Evolutionary conservation across 2,113 vertebrate species (phyloP).

Genomic region (Lagopus muta): DNA sequence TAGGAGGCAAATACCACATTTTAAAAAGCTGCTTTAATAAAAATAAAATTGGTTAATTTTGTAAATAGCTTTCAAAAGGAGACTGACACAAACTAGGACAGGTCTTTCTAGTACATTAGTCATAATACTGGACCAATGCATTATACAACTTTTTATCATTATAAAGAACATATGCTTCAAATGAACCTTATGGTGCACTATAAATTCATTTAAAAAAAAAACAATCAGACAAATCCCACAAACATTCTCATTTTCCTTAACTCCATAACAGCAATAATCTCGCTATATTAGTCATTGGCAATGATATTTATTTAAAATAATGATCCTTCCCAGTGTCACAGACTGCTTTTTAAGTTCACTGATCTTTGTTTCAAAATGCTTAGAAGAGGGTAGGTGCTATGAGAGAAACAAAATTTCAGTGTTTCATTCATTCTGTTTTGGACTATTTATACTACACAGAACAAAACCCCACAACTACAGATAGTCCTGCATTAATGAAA

Average conservation of each 20-base stretch:
- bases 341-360: background rate
- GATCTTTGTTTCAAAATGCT: background rate
- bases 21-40: background rate
- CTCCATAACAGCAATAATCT: background rate
- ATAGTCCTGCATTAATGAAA: background rate
- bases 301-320: background rate
- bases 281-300: background rate
- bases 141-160: background rate
- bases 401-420: background rate
- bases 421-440: background rate
- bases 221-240: background rate
- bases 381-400: background rate
- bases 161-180: background rate
- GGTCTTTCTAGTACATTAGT: accelerated
- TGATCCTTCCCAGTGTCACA: background rate
- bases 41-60: background rate
- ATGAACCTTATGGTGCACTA: background rate
- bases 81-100: background rate
- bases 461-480: accelerated
- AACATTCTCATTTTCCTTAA: background rate
- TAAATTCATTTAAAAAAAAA: background rate
- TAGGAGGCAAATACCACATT: background rate
- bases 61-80: background rate
- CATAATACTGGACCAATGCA: background rate
- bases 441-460: background rate